A percentile compares a stretch with the other conserved stretches of the same genome.
Evolutionary conservation across 1,140 invertebrate genomes (phyloP).

Genomic region (Apis dorsata): DNA sequence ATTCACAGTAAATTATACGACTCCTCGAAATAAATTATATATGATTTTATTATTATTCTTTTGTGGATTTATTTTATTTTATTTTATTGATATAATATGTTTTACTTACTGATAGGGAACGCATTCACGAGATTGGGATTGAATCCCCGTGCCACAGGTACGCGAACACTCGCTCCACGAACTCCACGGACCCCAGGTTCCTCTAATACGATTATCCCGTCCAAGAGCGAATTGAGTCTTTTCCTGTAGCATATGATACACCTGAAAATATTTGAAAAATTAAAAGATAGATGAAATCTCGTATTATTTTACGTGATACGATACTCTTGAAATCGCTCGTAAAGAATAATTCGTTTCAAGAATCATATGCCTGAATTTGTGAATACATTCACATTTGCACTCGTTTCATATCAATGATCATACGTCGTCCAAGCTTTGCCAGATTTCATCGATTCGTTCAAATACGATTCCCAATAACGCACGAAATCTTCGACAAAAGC

Average conservation of each 20-base stretch:
- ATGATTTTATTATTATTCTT: not conserved
- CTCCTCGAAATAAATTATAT: not conserved
- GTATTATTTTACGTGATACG: no score
- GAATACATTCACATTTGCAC: no score
- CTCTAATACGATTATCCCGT: conserved; percentile 72
- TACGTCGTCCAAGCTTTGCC: not conserved
- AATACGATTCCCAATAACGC: not conserved
- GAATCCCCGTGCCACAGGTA: conserved; percentile 77
- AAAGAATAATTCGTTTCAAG: no score
- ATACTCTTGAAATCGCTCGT: no score
- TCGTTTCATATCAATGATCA: no score
- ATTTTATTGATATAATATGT: not conserved
- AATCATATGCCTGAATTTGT: no score
- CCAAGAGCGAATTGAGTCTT: conserved; percentile 72
- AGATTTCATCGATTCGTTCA: not conserved
- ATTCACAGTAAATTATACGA: conserved; percentile 6
- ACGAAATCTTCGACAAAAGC: not conserved
- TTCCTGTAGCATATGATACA: conserved; percentile 76
- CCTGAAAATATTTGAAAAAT: conserved; percentile 58
- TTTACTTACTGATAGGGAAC: conserved; percentile 69
- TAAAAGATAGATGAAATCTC: no score
- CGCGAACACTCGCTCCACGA: conserved; percentile 77
- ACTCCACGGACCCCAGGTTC: conserved; percentile 78
- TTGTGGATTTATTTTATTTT: no score
- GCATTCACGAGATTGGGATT: conserved; percentile 76